Evolutionary conservation across 2,888 invertebrate genomes (phyloP).

Genomic region (Magallana nippona): DNA sequence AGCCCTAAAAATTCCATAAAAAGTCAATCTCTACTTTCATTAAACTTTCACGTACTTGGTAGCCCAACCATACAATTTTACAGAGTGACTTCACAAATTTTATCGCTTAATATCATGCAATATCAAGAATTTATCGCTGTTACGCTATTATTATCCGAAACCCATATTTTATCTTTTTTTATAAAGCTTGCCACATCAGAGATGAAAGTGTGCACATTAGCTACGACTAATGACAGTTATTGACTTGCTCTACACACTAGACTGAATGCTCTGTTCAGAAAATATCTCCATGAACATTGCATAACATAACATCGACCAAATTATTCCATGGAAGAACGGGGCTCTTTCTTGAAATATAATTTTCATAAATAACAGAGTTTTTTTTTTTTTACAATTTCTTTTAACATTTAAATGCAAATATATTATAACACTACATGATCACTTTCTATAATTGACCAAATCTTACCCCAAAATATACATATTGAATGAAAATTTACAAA

Average conservation of each 20-base stretch:
- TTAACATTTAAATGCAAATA: background rate
- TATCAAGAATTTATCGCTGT: slow-evolving; percentile 33
- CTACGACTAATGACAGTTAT: background rate
- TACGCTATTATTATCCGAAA: slow-evolving; percentile 33
- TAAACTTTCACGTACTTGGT: slow-evolving; percentile 31
- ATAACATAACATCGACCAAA: background rate
- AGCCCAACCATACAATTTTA: slow-evolving; percentile 31
- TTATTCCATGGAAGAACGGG: background rate
- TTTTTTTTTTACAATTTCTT: background rate
- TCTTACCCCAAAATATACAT: too few relatives aligned
- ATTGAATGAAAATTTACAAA: too few relatives aligned
- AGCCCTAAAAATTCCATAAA: slow-evolving; percentile 26
- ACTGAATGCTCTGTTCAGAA: background rate
- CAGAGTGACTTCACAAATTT: slow-evolving; percentile 33
- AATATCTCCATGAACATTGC: background rate
- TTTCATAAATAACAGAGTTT: too few relatives aligned
- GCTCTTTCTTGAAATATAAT: background rate
- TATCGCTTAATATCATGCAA: slow-evolving; percentile 35
- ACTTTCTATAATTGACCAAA: background rate
- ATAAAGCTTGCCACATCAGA: slow-evolving; percentile 22
- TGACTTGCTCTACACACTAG: background rate
- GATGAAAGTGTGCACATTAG: slow-evolving; percentile 31
- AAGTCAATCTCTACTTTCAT: slow-evolving; percentile 31
- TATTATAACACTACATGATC: background rate
- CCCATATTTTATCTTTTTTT: slow-evolving; percentile 25